Evolutionary conservation across 2,888 invertebrate species (phyloP), one percentile per base, ranked within the genome.

Genomic region (Ctena decussata): DNA sequence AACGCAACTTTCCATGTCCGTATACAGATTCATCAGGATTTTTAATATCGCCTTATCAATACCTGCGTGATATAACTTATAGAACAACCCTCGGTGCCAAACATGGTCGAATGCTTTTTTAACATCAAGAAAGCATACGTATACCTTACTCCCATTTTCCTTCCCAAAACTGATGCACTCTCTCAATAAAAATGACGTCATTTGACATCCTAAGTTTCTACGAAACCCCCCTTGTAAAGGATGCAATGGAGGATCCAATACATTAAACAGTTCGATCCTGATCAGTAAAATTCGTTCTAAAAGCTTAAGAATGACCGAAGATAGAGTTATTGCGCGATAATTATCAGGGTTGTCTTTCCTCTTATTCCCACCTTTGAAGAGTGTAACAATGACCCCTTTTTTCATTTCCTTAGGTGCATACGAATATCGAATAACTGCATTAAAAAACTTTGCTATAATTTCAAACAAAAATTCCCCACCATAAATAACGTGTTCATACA

Each of bases 71-170:
- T 27, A 60, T 11, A 60, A 8, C 30, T 60, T 60, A 60, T 60
- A 30, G 30, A 60, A 60, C 27, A 60, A 18, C 8, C 60, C 60
- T 6, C 27, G 27, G 60, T 60, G 60, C 60, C 60, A 60, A 8
- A 60, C 60, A 27, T 60, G 60, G 30, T 60, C 60, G 18, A 60
- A 60, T 27, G 60, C 60, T 60, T 60, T 60, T 49, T 49, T 49
- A 21, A 49, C 49, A 49, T 49, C 49, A 15, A 49, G 49, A 49
- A 49, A 49, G n/a, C 8, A 8, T n/a, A 21, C 49, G 49, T 49
- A 49, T 15, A 49, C 49, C n/a, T 49, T 49, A 49, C 49, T 49
- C 3, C 49, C 49, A 15, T 49, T 49, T 49, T 21, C 21, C 21
- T 49, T 49, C 49, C 12, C 49, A 49, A 15, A 49, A 8, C 5